Evolutionary conservation across 2,113 vertebrate genomes (phyloP), one percentile per base, ranked within the genome.

Genomic region (Aramus guarauna): DNA sequence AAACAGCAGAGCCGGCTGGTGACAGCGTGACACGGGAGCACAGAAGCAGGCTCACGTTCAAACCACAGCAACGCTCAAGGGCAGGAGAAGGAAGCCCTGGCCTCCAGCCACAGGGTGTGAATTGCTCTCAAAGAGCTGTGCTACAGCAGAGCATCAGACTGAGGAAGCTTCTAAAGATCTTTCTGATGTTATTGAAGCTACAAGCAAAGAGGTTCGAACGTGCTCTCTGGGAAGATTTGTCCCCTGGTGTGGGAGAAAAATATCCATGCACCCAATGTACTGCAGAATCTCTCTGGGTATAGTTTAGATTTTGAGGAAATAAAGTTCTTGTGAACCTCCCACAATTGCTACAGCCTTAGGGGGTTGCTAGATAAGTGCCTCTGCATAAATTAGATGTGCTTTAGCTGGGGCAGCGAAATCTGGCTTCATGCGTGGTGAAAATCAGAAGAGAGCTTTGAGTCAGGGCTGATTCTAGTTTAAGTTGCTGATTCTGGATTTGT

Each of bases 381-480:
- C 43, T 55, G 36, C 45, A 50, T 62, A 80, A 58, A 77, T 43
- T 48, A 67, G 8, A 9, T 55, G 50, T 41, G 12, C 37, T 68
- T 76, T 47, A 64, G 23, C 26, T 1, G 3, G 18, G n/a, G 6
- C 63, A 56, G 22, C 2, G 2, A 50, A 34, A 53, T 59, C 53
- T 69, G n/a, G 3, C 36, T 71, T 85, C 36, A 24, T 1, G 2
- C 8, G 23, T 48, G 0, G 0, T 62, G 55, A 43, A 90, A 63
- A 68, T 30, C 30, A 58, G 41, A 85, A 53, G 18, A 43, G 50
- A 58, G 29, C 50, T 67, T 72, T 12, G 12, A 53, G 53, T 60
- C 67, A 50, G 50, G 15, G 34, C 32, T n/a, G 39, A 45, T 29
- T 64, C 32, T 50, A 34, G 34, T 53, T 85, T 60, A 67, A 66